Base-by-base conservation (phyloP, 2,888 invertebrate species). In the Andrena marginata region DNA sequence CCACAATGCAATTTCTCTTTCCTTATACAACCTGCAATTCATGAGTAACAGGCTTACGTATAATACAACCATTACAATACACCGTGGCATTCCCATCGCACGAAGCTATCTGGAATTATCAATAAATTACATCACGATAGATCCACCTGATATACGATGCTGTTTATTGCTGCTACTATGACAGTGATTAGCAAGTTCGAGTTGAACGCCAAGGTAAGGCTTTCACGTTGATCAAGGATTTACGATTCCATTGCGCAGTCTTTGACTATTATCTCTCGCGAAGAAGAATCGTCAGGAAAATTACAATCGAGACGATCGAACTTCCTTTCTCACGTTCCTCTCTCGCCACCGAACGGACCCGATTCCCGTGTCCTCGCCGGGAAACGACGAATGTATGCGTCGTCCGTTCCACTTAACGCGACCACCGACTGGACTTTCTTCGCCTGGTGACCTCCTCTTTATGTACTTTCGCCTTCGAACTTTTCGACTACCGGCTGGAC, bases 381-480 rank as follows among this genome's bases (percentile, higher is more conserved):
- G 62, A 73, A 62, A 16, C 73, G 51, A 84, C 42, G 42, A 42
- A 42, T 42, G 42, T 42, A 42, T 33, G 87, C 75, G 69, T 79
- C 79, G 75, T 77, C 64, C 62, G 88, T 89, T 84, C 88, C 80
- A 89, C 89, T 89, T 89, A 81, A 20, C 71, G 23, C 62, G 62
- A 62, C 71, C 51, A 65, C 54, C 60, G 69, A 42, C n/a, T 62
- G 64, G 56, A 90, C 91, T 90, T 91, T 91, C 89, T 88, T 91
- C 56, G 56, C 56, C 82, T 81, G 51, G 54, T 60, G 62, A 77
- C 82, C 78, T 84, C 78, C 81, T 83, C 86, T 59, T 13, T 10
- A 8, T 85, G 82, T 84, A 90, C 91, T 91, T 89, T 90, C 90
- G 89, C 89, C 90, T 85, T 85, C 85, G 62, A 82, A 77, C 69